A percentile compares a stretch with the other conserved stretches of the same genome.
phyloP scores from a whole-genome alignment of 2,113 vertebrate genomes.

The Dasypus novemcinctus region DNA sequence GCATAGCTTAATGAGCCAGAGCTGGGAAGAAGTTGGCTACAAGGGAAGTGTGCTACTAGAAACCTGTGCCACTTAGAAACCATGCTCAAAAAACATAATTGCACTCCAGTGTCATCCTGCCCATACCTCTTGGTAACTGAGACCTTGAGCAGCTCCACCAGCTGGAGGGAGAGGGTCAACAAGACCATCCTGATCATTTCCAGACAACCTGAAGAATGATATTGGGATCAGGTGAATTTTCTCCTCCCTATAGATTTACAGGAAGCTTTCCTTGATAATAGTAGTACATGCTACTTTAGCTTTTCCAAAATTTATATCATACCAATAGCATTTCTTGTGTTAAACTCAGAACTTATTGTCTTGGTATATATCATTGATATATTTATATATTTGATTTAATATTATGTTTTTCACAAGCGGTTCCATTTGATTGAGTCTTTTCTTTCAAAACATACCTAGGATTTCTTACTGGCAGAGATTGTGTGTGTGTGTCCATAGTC shows the following conservation, averaged over 20 bases:
- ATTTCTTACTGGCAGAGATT: not conserved
- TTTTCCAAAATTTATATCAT: not conserved
- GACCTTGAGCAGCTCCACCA: not conserved
- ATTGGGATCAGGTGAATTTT: not conserved
- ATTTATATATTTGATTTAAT: not conserved
- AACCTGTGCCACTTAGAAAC: not conserved
- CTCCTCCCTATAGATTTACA: not conserved
- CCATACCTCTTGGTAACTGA: not conserved
- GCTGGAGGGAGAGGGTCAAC: not conserved
- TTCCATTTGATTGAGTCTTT: not conserved
- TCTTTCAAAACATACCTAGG: slow-evolving; percentile 6
- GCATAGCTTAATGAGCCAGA: not conserved
- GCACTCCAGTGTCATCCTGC: not conserved
- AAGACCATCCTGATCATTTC: not conserved
- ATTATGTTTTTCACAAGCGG: not conserved
- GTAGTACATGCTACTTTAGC: not conserved
- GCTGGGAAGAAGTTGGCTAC: not conserved
- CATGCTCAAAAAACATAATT: not conserved
- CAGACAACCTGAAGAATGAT: not conserved
- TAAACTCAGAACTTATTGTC: not conserved
- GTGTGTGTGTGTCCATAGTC: not conserved
- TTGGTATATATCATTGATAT: not conserved
- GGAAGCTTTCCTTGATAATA: not conserved
- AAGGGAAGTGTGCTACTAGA: not conserved
- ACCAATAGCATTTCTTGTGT: not conserved